Evolutionary conservation across 2,113 vertebrate genomes (phyloP), one percentile per base, ranked within the genome.

Genomic region (Promerops cafer): DNA sequence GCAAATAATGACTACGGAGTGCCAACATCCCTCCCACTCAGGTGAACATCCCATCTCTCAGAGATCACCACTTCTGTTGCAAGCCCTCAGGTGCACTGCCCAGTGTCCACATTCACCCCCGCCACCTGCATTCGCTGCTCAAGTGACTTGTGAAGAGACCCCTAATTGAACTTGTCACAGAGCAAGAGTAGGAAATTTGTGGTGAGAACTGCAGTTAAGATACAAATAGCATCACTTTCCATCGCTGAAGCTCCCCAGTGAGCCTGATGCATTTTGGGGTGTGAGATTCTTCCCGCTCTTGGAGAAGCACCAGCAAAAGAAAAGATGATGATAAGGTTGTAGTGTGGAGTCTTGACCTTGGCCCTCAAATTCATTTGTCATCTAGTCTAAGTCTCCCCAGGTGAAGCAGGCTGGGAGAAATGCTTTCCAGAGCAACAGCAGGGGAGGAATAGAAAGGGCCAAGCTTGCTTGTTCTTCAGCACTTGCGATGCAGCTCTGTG

Each of bases 41-140:
- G 42, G 26, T 5, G 63, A 92, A 44, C 30, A 72, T 14, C 56
- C 23, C 0, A 0, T 39, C 20, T 57, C 71, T 33, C 60, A 30
- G 54, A n/a, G 23, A 21, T 30, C 77, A 71, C 49, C 39, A 33
- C 13, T 45, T 21, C 35, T 39, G 27, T 30, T 79, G 28, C 61
- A 71, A 70, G 66, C 21, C 13, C 79, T 44, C 59, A 28, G 17
- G n/a, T 40, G 54, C 35, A 28, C 4, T 64, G 50, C 40, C 60
- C 45, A 4, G 13, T 4, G 27, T 13, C 42, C 37, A 42, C 7
- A 1, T 18, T 47, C 35, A 74, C 16, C 18, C 50, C 47, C 0
- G 0, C 26, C 31, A 70, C 53, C 65, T 42, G 22, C 52, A 28
- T 16, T 81, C 1, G 0, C 39, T 18, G 21, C 59, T 52, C 22